Conservation (phyloP, 2,797 vertebrate genomes). For the Pipistrellus nathusii region DNA sequence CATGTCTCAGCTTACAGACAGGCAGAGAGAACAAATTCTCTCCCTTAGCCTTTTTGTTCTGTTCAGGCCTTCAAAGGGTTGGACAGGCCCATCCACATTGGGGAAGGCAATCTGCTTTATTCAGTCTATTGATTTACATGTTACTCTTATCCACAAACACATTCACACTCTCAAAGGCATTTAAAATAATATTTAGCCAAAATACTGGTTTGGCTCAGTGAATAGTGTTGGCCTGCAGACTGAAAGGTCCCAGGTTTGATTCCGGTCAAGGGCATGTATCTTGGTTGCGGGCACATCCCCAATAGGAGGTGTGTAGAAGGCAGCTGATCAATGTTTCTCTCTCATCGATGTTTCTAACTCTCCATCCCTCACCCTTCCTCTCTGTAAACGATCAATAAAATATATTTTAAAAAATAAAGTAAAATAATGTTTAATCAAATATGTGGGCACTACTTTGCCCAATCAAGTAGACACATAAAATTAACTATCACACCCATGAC, state of each 20-base stretch:
- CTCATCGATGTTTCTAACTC: no score
- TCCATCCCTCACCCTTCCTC: no score
- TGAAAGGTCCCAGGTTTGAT: no score
- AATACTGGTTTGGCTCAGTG: neutral
- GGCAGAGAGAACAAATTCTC: neutral
- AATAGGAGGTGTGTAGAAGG: no score
- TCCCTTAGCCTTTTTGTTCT: neutral
- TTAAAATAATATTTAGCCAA: neutral
- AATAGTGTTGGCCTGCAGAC: no score
- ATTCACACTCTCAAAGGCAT: neutral
- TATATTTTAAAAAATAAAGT: no score
- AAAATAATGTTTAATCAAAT: neutral
- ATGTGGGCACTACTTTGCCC: neutral
- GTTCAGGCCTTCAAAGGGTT: neutral
- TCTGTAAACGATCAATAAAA: no score
- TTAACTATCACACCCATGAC: neutral
- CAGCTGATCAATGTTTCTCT: no score
- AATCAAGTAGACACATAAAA: constrained; percentile 13
- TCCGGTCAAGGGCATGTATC: no score
- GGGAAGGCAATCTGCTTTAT: neutral
- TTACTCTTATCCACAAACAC: neutral
- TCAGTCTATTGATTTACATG: neutral
- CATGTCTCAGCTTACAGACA: neutral
- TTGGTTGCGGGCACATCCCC: no score
- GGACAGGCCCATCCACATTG: neutral